Evolutionary conservation across 2,113 vertebrate genomes (phyloP).

Genomic region (Copsychus sechellarum): DNA sequence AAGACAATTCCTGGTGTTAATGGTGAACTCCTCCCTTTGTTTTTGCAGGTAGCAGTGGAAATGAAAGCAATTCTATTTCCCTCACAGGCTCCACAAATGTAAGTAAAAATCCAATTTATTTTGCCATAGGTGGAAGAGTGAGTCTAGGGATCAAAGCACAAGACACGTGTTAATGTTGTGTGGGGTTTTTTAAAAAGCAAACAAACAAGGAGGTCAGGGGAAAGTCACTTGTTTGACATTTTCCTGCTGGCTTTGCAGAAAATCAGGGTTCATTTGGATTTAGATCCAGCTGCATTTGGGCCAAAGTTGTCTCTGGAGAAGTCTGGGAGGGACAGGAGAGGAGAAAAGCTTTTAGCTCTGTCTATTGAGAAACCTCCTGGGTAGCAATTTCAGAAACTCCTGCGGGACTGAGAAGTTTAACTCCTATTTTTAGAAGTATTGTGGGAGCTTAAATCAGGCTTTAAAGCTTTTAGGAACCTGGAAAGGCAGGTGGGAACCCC

Average conservation of each 20-base stretch:
- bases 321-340: neutral
- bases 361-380: slow-evolving; percentile 9
- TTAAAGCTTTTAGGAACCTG: slow-evolving; percentile 45
- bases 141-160: neutral
- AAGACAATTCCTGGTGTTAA: neutral
- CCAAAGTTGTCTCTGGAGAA: slow-evolving; percentile 7
- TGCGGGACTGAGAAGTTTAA: neutral
- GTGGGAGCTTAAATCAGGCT: slow-evolving; percentile 14
- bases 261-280: neutral
- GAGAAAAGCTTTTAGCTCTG: slow-evolving; percentile 34
- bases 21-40: slow-evolving; percentile 1
- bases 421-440: slow-evolving; percentile 32
- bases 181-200: neutral
- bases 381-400: slow-evolving; percentile 39
- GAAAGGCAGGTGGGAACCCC: neutral
- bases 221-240: neutral
- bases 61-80: neutral
- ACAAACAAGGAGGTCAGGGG: neutral
- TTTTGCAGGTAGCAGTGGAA: slow-evolving; percentile 35
- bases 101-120: neutral
- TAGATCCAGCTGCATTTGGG: neutral
- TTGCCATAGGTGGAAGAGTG: neutral
- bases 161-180: neutral
- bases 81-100: neutral
- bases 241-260: neutral